A percentile compares a stretch with the other conserved stretches of the same genome.
Evolutionary conservation across 2,797 vertebrate genomes (phyloP).

Genomic region (Craterocephalus amniculus): DNA sequence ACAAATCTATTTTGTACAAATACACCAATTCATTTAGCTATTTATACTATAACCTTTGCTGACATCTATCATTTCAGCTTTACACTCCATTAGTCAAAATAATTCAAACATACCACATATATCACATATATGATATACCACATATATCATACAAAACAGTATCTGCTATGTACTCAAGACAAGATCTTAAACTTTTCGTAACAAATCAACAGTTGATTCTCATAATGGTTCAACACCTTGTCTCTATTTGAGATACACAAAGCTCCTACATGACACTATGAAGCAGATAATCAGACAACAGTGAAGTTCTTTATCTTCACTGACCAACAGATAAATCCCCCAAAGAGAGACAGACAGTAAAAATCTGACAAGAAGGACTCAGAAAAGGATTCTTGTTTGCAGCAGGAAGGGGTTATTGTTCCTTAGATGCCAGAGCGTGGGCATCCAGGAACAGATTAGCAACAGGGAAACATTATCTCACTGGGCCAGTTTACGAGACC

Average conservation of each 20-base stretch:
- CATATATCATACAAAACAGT: neutral
- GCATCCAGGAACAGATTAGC: conserved; percentile 85
- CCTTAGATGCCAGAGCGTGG: conserved; percentile 80
- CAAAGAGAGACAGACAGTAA: conserved; percentile 49
- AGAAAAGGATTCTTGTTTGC: conserved; percentile 82
- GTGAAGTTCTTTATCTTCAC: conserved; percentile 55
- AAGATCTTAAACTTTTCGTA: conserved; percentile 1
- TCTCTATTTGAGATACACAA: conserved; percentile 9
- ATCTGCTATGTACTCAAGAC: conserved; percentile 5
- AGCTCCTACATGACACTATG: conserved; percentile 29
- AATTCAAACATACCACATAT: neutral
- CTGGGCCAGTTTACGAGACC: conserved; percentile 82
- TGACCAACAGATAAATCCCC: conserved; percentile 65
- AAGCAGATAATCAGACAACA: conserved; percentile 61
- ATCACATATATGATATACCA: neutral
- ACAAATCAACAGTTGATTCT: conserved; percentile 3
- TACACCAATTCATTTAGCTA: neutral
- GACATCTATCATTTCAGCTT: neutral
- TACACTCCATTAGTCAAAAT: neutral
- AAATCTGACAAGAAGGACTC: conserved; percentile 54
- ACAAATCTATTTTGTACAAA: neutral
- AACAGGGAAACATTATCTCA: conserved; percentile 91
- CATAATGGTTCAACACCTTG: conserved; percentile 13
- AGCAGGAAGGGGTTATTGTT: conserved; percentile 82
- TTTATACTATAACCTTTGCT: neutral